A percentile compares a stretch with the other conserved stretches of the same genome.
These are phyloP conservation scores for Philypnodon macrostomus DNA, from an alignment of 2,797 vertebrate genomes.

Conservation along the genomic window DNA sequence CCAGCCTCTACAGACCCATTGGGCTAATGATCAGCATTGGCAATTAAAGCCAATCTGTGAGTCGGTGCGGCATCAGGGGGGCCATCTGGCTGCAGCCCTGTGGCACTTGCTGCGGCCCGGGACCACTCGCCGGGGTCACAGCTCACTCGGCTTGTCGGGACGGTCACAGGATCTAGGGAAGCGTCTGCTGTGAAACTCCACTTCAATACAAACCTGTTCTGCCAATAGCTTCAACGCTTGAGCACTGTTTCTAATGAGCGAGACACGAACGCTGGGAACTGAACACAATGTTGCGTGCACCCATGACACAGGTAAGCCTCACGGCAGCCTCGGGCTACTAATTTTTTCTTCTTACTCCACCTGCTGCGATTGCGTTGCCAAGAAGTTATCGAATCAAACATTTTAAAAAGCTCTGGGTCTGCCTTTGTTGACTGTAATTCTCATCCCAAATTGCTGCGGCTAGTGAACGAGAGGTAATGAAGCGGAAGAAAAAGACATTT, in stretches of 20 bases:
- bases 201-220: conserved; percentile 45
- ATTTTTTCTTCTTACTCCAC: conserved; percentile 44
- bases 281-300: conserved; percentile 56
- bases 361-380: conserved; percentile 53
- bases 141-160: conserved; percentile 64
- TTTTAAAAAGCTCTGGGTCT: conserved; percentile 38
- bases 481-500: conserved; percentile 25
- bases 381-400: conserved; percentile 46
- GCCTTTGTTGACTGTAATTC: conserved; percentile 45
- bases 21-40: conserved; percentile 71
- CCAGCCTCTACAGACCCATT: conserved; percentile 59
- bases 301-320: conserved; percentile 53
- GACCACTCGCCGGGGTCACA: conserved; percentile 69
- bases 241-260: conserved; percentile 31
- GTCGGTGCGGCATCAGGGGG: conserved; percentile 73
- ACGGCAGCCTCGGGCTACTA: conserved; percentile 64
- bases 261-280: conserved; percentile 50
- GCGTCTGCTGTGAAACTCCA: conserved; percentile 62
- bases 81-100: conserved; percentile 73
- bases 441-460: conserved; percentile 42
- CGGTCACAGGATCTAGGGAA: conserved; percentile 65
- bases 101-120: conserved; percentile 65
- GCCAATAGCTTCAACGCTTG: conserved; percentile 21
- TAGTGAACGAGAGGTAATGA: conserved; percentile 45
- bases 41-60: conserved; percentile 77